Base-by-base conservation (phyloP, 2,113 vertebrate species). In the Mohoua ochrocephala region DNA sequence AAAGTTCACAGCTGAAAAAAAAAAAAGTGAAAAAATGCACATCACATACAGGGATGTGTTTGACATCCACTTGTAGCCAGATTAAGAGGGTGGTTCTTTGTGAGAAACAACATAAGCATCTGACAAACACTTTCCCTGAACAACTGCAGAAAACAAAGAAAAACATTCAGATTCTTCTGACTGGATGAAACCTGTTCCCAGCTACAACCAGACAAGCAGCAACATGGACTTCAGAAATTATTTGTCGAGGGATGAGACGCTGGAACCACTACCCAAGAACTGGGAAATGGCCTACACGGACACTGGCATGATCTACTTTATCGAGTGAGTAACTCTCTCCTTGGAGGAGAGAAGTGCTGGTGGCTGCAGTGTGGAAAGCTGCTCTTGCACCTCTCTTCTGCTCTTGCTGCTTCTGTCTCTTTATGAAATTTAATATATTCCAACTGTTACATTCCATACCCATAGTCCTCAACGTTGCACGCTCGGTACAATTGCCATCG, bases 261-360 rank as follows among this genome's bases (percentile, higher is more conserved):
- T 99, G 98, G 99, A 99, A 74, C 98, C 99, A 0, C 95, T 99
- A 84, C 99, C 99, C 57, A 98, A 98, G 96, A 99, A 98, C 98
- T 99, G 99, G 99, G 99, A 99, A 97, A 99, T 99, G 99, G 99
- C 99, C 97, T 99, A 99, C 98, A 99, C 99, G 0, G 99, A 99
- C 93, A 98, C 99, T 0, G 99, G 99, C 93, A 99, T 99, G 99
- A 98, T 99, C 96, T 99, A 99, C 97, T 99, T 99, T 97, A 99
- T 99, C 21, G 99, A 99, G 99, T 99, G 97, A 99, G 99, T 97
- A 93, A 49, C 47, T 10, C 1, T 8, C 22, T 61, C 28, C 57
- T 26, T 1, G 2, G 44, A 53, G 41, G 23, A 31, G 39, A 33
- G 61, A 11, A 18, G 24, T 31, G 45, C 71, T 80, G 70, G 13